phyloP scores from a whole-genome alignment of 2,797 vertebrate genomes.

The Fundulus diaphanus region DNA sequence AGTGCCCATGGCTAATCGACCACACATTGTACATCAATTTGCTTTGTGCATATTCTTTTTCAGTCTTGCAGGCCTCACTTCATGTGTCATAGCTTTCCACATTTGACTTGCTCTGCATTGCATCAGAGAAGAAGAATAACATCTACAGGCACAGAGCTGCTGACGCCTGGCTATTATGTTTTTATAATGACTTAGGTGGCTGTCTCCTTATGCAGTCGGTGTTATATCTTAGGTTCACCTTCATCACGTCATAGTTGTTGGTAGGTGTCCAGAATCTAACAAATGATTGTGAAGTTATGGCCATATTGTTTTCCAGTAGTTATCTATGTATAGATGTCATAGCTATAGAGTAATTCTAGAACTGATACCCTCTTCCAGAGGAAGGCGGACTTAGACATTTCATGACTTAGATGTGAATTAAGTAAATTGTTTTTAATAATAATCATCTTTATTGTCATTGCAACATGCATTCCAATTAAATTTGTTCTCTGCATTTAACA shows the following conservation, averaged over 20 bases:
- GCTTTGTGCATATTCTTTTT: slow-evolving; percentile 56
- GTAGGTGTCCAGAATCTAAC: background rate
- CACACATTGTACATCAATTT: slow-evolving; percentile 60
- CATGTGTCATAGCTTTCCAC: slow-evolving; percentile 45
- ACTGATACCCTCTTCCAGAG: background rate
- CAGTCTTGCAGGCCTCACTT: slow-evolving; percentile 48
- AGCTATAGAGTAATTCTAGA: background rate
- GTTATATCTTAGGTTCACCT: background rate
- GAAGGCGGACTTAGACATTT: background rate
- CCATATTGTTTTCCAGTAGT: background rate
- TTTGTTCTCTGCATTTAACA: too few species aligned
- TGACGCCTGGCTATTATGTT: slow-evolving; percentile 33
- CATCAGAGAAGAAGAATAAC: slow-evolving; percentile 38
- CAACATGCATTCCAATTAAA: too few species aligned
- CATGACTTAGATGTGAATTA: background rate
- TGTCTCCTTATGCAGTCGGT: slow-evolving; percentile 10
- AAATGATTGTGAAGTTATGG: background rate
- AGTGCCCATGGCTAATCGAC: slow-evolving; percentile 56
- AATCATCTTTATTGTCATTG: too few species aligned
- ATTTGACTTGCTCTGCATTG: slow-evolving; percentile 41
- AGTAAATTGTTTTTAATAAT: too few species aligned
- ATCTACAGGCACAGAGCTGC: slow-evolving; percentile 22
- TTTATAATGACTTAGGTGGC: slow-evolving; percentile 28
- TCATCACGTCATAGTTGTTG: background rate
- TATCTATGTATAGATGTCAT: background rate